Base-by-base conservation (phyloP, 2,797 vertebrate species). In the Gallirallus australis region DNA sequence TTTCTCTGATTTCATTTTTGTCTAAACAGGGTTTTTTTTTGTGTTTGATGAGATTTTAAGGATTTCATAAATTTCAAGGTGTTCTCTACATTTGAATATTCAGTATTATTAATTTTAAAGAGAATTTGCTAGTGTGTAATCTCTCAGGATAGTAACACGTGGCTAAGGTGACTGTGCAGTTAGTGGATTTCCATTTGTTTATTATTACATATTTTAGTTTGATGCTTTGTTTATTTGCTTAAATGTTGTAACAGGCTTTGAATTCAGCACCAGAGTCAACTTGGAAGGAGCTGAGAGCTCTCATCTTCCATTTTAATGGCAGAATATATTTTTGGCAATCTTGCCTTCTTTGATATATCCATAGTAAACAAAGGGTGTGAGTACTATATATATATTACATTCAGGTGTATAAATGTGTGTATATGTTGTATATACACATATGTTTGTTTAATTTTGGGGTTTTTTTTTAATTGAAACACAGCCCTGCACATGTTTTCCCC, bases 361-460 rank as follows among this genome's bases (percentile, higher is more conserved):
- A 47, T 47, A 47, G 47, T 47, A 73, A 6, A 59, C 40, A 40
- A 61, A 5, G 3, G 6, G 12, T 15, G 11, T 28, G 2, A 64
- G 21, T 65, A 53, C 53, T 52, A 15, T 25, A 4, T 25, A 0
- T 25, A 0, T 66, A 16, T 66, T 66, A 31, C 33, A 53, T 60
- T 23, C 2, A 23, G 17, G 8, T 69, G 9, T 16, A 13, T 39
- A 23, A 64, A 27, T 37, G 4, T 40, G 23, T 68, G 20, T 23
- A 5, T 40, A 9, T 47, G 47, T 23, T 47, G 47, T 14, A 37
- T 11, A 30, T 9, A 21, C 6, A 20, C 0, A 1, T 19, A 31
- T 3, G 8, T 52, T 47, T 50, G n/a, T 18, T 42, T 42, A 15
- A 15, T 18, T 42, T 42, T 6, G 47, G 47, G 35, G 35, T 37